phyloP scores from a whole-genome alignment of 2,113 vertebrate genomes.

The Syngnathus floridae region DNA sequence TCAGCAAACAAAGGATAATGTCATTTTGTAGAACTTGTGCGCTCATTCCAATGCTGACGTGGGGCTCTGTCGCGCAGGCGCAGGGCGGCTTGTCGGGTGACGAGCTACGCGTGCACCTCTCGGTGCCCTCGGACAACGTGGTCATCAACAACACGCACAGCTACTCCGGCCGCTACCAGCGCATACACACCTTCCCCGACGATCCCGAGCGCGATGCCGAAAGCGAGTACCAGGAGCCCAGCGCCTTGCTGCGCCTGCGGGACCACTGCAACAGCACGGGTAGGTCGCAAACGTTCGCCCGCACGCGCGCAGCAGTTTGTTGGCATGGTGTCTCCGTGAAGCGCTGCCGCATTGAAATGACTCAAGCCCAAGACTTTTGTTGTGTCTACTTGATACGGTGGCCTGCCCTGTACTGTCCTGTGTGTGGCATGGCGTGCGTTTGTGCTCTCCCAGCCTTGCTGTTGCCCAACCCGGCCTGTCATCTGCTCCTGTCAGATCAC shows the following conservation, averaged over 20 bases:
- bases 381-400: slow-evolving; percentile 27
- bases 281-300: slow-evolving; percentile 40
- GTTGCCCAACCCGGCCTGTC: slow-evolving; percentile 92
- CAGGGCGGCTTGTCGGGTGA: slow-evolving; percentile 80
- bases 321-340: slow-evolving; percentile 44
- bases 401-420: slow-evolving; percentile 32
- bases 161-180: slow-evolving; percentile 80
- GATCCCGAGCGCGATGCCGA: slow-evolving; percentile 65
- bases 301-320: slow-evolving; percentile 2
- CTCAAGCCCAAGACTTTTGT: slow-evolving; percentile 38
- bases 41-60: no score
- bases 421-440: slow-evolving; percentile 20
- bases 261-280: slow-evolving; percentile 77
- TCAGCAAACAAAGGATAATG: no score
- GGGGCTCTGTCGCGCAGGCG: slow-evolving; percentile 58
- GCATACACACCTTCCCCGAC: slow-evolving; percentile 75
- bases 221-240: slow-evolving; percentile 85
- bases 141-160: slow-evolving; percentile 90
- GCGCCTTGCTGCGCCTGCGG: slow-evolving; percentile 70
- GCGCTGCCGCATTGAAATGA: slow-evolving; percentile 52
- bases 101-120: slow-evolving; percentile 85
- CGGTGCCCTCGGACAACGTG: slow-evolving; percentile 81
- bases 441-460: slow-evolving; percentile 77
- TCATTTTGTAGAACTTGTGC: no score
- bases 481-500: slow-evolving; percentile 86